Evolutionary conservation across 2,888 invertebrate genomes (phyloP), one percentile per base, ranked within the genome.

Genomic region (Balanococcus diminutus): DNA sequence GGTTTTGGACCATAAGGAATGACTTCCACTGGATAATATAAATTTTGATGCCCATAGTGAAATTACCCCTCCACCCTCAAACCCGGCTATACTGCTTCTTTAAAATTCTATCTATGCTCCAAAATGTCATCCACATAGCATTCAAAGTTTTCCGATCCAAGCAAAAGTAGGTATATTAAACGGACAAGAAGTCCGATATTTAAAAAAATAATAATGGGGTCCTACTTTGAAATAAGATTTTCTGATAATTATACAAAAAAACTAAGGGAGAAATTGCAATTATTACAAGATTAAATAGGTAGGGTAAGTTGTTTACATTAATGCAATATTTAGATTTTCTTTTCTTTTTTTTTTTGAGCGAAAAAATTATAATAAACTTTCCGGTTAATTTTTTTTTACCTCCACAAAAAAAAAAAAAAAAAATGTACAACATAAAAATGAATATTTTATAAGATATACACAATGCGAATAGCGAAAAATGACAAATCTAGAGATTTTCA

Each of bases 391-490:
- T 72, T 67, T n/a, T 28, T 3, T n/a, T 72, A 72, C 32, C 31
- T 31, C n/a, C 2, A 11, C n/a, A 22, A 67, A 67, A 3, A 28
- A 16, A n/a, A 28, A 16, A n/a, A n/a, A 46, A 46, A 46, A 46
- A 46, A 46, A 46, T 46, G n/a, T 46, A 46, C 5, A 79, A 36
- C 75, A 36, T 22, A 22, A 36, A 79, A 79, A 32, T 79, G 75
- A 79, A 79, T 36, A 79, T 36, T 36, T 79, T 36, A 79, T 79
- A 36, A 79, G 36, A 79, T 79, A 79, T 19, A 79, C 75, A 79
- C n/a, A n/a, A n/a, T n/a, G n/a, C n/a, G n/a, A 79, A 79, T 79
- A 19, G 75, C 22, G 75, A 79, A 79, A 79, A 79, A 79, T 25
- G 32, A 36, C 75, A 79, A 79, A 79, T 79, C 75, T 79, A 31